Percentiles rank a stretch among this genome's conserved stretches.
phyloP scores from a whole-genome alignment of 2,113 vertebrate genomes.

The Pithys albifrons region DNA sequence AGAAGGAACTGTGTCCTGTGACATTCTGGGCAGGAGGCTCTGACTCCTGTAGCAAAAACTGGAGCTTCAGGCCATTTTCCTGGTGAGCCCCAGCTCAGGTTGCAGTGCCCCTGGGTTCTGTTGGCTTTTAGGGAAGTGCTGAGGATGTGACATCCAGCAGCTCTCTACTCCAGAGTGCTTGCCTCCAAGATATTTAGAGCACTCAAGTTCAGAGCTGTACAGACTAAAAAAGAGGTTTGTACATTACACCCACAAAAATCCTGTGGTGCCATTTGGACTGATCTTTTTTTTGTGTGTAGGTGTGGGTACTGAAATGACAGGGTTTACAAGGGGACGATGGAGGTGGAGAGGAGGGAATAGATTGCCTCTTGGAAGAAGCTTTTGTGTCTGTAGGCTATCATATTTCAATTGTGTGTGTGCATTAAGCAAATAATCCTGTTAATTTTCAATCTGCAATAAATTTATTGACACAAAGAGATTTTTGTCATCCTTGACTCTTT shows the following conservation, averaged over 20 bases:
- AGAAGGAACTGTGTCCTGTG: neutral
- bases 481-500: neutral
- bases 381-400: neutral
- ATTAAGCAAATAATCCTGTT: neutral
- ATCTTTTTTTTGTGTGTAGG: neutral
- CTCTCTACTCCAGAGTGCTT: neutral
- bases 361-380: neutral
- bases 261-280: neutral
- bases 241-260: neutral
- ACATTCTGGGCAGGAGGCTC: neutral
- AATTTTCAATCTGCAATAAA: neutral
- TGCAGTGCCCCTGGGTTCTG: neutral
- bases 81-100: neutral
- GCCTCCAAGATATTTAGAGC: neutral
- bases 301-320: neutral
- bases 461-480: neutral
- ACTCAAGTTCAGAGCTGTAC: neutral
- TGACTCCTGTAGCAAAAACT: neutral
- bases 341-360: neutral
- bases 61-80: neutral
- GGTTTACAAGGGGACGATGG: neutral
- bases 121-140: neutral
- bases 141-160: accelerated
- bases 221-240: neutral
- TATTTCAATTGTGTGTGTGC: neutral